Evolutionary conservation across 2,113 vertebrate species (phyloP), one percentile per base, ranked within the genome.

Genomic region (Marcusenius ussheri): DNA sequence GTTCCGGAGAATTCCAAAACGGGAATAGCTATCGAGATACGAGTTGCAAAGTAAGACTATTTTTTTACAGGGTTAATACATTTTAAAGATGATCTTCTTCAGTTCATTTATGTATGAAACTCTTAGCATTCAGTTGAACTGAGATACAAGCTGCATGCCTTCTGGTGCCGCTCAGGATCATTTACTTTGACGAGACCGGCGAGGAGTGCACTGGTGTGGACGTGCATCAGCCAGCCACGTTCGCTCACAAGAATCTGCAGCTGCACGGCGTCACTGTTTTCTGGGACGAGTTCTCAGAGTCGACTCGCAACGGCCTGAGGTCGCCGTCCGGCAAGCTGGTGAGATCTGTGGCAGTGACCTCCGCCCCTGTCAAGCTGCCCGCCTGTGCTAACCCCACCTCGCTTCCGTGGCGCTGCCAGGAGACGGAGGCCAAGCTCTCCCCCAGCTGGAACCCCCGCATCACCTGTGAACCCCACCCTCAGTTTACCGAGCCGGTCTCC

Each of bases 371-470:
- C n/a, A 70, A 27, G n/a, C 13, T 70, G 62, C 13, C 62, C 10
- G 3, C 3, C 21, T 6, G 27, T 51, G 27, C 50, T 58, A 10
- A 46, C 24, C 31, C 53, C 42, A 10, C 21, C 50, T 66, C 8
- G 53, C 70, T 0, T 89, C 1, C 91, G 19, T 92, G 93, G 93
- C 15, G 91, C 2, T 89, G 92, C 88, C 91, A 99, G 98, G 97
- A 98, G 94, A 97, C 95, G 21, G 98, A 99, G 95, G 97, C 97
- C 93, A 99, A 99, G 93, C 96, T 99, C 56, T 99, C 98, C 66
- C 98, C 98, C 13, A 99, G 98, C 94, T 99, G 98, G 98, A 99
- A 98, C 94, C 98, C 98, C 89, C 98, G 97, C 97, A 99, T 99
- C 85, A 96, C 97, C 86, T 98, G 97, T 91, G 98, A 99, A 91